Evolutionary conservation across 2,797 vertebrate species (phyloP).

Genomic region (Pangasius djambal): DNA sequence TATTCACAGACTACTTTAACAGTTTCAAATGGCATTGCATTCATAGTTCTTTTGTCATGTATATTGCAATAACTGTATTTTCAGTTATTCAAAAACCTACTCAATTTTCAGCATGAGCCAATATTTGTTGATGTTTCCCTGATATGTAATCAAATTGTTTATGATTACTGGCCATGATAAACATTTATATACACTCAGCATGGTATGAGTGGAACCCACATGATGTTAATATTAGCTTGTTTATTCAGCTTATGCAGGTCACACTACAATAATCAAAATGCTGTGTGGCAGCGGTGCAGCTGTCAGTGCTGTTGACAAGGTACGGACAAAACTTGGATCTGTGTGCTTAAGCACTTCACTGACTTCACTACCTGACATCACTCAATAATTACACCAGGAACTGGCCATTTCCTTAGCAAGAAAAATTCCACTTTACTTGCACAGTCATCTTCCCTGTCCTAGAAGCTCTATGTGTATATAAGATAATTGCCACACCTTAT

Average conservation of each 20-base stretch:
- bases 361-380: not conserved
- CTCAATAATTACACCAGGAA: not conserved
- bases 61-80: not conserved
- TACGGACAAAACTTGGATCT: slow-evolving; percentile 65
- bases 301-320: slow-evolving; percentile 78
- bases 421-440: not conserved
- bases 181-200: not conserved
- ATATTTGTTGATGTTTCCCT: not conserved
- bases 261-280: slow-evolving; percentile 79
- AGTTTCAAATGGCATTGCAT: not conserved
- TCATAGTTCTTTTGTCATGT: not conserved
- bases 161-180: not conserved
- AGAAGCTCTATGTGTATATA: not conserved
- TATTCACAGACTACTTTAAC: not conserved
- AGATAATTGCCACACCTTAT: slow-evolving; percentile 4
- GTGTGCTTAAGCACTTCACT: not conserved
- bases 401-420: not conserved
- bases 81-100: not conserved
- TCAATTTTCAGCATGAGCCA: not conserved
- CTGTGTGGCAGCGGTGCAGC: slow-evolving; percentile 81
- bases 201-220: not conserved
- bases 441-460: not conserved
- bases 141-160: not conserved
- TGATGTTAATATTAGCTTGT: slow-evolving; percentile 29
- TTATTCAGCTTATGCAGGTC: slow-evolving; percentile 65